Conservation (phyloP, 2,113 vertebrate genomes). For the Bubo bubo region DNA sequence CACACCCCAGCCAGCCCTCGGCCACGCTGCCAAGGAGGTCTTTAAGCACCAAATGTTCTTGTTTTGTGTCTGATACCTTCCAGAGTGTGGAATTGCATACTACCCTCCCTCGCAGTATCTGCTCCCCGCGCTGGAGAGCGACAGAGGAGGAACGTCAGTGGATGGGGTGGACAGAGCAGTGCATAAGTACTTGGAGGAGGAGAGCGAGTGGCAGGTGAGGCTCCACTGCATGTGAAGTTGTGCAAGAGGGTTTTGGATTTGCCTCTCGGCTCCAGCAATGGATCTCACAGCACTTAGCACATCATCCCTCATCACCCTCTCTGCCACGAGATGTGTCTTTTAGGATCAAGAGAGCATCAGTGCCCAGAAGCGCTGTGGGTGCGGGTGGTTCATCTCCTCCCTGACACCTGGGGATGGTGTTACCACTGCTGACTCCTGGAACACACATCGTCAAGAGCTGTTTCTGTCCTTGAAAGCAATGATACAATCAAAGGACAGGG, state of each 20-base stretch:
- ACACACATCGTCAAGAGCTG: neutral
- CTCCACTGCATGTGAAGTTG: neutral
- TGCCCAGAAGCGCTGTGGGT: neutral
- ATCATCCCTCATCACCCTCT: neutral
- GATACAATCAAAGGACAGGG: neutral
- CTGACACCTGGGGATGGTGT: neutral
- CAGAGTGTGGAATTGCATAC: constrained; percentile 88
- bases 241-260: neutral
- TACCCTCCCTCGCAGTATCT: constrained; percentile 87
- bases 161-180: constrained; percentile 76
- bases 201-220: constrained; percentile 85
- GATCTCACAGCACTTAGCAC: neutral
- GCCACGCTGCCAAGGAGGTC: neutral
- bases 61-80: constrained; percentile 6
- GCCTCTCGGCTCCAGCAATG: neutral
- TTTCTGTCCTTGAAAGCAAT: neutral
- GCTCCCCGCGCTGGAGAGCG: constrained; percentile 81
- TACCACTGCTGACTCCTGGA: neutral
- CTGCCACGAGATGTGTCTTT: neutral
- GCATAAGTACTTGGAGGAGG: constrained; percentile 55
- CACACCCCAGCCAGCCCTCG: neutral
- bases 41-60: neutral
- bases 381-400: neutral
- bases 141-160: constrained; percentile 45
- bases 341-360: neutral